Evolutionary conservation across 2,113 vertebrate species (phyloP), one percentile per base, ranked within the genome.

Genomic region (Mixornis gularis): DNA sequence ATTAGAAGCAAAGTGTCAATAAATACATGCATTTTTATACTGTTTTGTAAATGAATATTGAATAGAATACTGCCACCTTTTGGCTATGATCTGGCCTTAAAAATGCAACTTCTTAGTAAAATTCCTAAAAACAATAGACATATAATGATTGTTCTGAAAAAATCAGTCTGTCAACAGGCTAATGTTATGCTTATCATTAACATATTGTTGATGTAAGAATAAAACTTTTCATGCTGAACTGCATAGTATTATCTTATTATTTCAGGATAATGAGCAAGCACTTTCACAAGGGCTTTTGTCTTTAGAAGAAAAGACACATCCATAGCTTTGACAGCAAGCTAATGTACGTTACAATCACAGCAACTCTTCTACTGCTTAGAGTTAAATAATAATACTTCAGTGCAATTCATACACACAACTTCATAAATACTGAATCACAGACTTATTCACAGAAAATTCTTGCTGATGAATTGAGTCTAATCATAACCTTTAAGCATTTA

Each of bases 61-160:
- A 87, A 96, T 96, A 96, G 74, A 96, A 96, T 77, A 85, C 96
- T 96, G 96, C 96, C 96, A 96, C 95, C 96, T 96, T 96, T 96
- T 96, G 96, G 96, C 44, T 94, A 91, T 77, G 59, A 66, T 93
- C 81, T 63, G 68, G 94, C 85, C 78, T 82, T 89, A 83, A 93
- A 96, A 93, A 79, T 21, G 5, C 59, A 69, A 63, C n/a, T 68
- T 93, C 55, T 82, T 64, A 34, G 43, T 64, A 92, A 85, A 92
- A 85, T 84, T 69, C 72, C 40, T 77, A 92, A 77, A 79, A 91
- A 26, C 9, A 73, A 59, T 63, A 41, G 27, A 89, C 21, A 44
- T 36, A 43, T 19, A 83, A 72, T 12, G 16, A 86, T 53, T 91
- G 77, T 41, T 87, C 53, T 66, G 34, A 87, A 92, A 36, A 79